Conservation (phyloP, 2,113 vertebrate genomes). For the Okapia johnstoni region DNA sequence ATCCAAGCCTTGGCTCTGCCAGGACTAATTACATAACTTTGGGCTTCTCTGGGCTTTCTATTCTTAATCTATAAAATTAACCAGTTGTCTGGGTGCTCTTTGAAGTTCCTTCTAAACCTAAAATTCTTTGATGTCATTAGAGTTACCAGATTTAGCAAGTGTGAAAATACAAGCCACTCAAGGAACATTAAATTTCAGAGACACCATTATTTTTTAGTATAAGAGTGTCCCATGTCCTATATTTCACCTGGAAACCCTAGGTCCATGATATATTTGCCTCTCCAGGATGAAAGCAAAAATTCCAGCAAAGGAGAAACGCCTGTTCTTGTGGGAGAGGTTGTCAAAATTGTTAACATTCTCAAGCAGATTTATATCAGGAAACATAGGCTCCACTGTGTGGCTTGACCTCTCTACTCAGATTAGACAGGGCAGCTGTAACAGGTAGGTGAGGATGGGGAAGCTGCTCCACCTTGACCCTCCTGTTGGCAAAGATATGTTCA, state of each 20-base stretch:
- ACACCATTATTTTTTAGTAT: not conserved
- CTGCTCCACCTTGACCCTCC: not conserved
- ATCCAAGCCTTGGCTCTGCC: not conserved
- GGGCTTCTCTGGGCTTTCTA: not conserved
- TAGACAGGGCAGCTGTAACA: not conserved
- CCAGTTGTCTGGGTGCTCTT: not conserved
- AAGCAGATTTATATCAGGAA: not conserved
- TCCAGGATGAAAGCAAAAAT: not conserved
- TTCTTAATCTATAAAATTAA: slow-evolving; percentile 31
- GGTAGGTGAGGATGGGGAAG: not conserved
- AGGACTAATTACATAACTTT: not conserved
- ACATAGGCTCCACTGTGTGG: not conserved
- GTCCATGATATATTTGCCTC: not conserved
- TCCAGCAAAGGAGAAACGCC: not conserved
- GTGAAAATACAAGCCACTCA: not conserved
- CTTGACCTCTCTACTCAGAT: not conserved
- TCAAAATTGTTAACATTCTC: not conserved
- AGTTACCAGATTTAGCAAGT: not conserved
- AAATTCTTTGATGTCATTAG: not conserved
- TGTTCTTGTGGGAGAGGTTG: not conserved
- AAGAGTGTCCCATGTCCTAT: not conserved
- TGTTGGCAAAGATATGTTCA: not conserved
- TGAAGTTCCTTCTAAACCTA: slow-evolving; percentile 21
- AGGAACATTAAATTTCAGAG: not conserved
- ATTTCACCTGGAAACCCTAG: not conserved